Conservation (phyloP, 35 echinoderm and acorn worm species). For the Diadema setosum region DNA sequence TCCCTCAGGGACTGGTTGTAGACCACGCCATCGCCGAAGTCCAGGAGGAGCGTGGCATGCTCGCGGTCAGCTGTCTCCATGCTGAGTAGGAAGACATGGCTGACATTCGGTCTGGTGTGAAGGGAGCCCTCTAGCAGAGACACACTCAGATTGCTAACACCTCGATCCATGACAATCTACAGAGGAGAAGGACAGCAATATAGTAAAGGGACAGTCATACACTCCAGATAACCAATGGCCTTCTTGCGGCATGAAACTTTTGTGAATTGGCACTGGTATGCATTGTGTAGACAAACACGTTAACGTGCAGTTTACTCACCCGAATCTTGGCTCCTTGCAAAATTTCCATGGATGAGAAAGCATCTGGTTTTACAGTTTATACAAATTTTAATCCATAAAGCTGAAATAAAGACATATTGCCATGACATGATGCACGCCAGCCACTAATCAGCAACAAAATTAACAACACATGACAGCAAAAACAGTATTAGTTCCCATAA, state of each 20-base stretch:
- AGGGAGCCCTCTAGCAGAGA: neutral
- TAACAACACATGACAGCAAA: too few species aligned
- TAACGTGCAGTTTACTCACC: too few species aligned
- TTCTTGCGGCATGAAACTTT: too few species aligned
- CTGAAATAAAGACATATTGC: too few species aligned
- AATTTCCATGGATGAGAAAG: too few species aligned
- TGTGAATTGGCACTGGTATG: neutral
- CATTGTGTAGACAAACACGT: too few species aligned
- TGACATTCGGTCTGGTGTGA: constrained; percentile 37
- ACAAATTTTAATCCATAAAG: too few species aligned
- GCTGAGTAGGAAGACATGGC: constrained; percentile 44
- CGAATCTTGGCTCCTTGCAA: too few species aligned
- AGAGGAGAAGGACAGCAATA: neutral
- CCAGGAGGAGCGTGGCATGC: constrained; percentile 49
- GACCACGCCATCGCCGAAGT: constrained; percentile 73
- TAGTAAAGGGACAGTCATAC: neutral
- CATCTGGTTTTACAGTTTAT: too few species aligned
- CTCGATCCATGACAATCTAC: constrained; percentile 60
- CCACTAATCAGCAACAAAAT: too few species aligned
- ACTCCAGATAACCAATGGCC: neutral
- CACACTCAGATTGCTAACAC: constrained; percentile 44
- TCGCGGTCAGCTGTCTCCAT: constrained; percentile 62
- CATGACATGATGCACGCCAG: too few species aligned
- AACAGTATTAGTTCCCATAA: too few species aligned
- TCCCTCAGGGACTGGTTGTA: constrained; percentile 75